Base-by-base conservation (phyloP, 2,113 vertebrate genomes). In the Paratilapia polleni region DNA sequence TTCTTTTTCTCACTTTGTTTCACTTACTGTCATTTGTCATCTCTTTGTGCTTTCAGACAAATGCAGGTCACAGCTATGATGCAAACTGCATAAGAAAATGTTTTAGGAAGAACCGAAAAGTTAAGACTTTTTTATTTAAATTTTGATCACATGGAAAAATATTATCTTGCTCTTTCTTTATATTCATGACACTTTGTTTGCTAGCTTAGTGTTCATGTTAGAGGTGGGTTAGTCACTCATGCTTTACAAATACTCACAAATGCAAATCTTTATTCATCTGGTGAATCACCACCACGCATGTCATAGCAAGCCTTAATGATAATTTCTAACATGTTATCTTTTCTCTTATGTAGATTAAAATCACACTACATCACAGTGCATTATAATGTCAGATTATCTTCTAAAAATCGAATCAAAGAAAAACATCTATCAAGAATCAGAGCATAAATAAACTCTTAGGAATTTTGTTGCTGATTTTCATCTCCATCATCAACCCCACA, bases 11-110 rank as follows among this genome's bases (percentile, higher is more conserved):
- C 74, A 38, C 75, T 83, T 70, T 54, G 19, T 76, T 38, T 9
- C 2, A 1, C 47, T 77, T 9, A 15, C 26, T 31, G 10, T 77
- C 52, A 31, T 73, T 61, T 14, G 38, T 24, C 1, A 6, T 62
- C 41, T 52, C 14, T 59, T 24, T 52, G 63, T 54, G 47, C 41
- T 77, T 79, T 79, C 2, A 13, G 74, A 77, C 80, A 74, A 90
- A 87, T 43, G 17, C 54, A n/a, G 80, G 43, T 60, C 12, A 1
- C 31, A 38, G 54, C 54, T 22, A 24, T 47, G 15, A 75, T 41
- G 14, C 36, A 47, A 58, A 52, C 38, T 78, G 31, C 28, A 11
- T 34, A 1, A 56, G 43, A 56, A 24, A 64, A 20, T 15, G 22
- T 24, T 47, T 54, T 43, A 9, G n/a, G 36, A 73, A 77, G n/a